Evolutionary conservation across 2,113 vertebrate genomes (phyloP).

Genomic region (Dromaius novaehollandiae): DNA sequence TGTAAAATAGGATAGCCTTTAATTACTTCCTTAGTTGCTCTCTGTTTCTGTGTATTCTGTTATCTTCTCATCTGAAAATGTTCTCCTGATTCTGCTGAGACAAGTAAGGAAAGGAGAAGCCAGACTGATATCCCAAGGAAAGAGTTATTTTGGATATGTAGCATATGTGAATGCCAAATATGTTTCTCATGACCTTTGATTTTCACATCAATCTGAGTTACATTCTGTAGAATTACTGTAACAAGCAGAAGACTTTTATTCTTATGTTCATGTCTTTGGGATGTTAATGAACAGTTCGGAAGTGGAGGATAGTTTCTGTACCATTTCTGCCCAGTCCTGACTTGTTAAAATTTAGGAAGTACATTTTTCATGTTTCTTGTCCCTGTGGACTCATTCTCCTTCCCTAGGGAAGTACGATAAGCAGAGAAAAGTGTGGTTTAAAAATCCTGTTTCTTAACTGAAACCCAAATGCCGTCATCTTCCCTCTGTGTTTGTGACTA

Average conservation of each 20-base stretch:
- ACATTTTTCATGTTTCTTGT: not conserved
- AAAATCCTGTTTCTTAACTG: not conserved
- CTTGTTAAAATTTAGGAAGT: not conserved
- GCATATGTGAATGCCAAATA: not conserved
- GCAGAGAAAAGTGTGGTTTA: not conserved
- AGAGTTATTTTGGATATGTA: not conserved
- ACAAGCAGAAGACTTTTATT: not conserved
- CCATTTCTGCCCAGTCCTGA: not conserved
- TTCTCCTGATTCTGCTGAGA: not conserved
- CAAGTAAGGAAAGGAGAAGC: not conserved
- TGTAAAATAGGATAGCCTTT: slow-evolving; percentile 6
- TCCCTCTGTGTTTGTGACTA: not conserved
- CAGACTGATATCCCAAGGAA: not conserved
- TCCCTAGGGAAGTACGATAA: not conserved
- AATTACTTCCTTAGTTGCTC: not conserved
- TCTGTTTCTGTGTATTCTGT: slow-evolving; percentile 12
- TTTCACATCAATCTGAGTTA: not conserved
- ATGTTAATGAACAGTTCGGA: not conserved
- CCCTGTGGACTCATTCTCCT: not conserved
- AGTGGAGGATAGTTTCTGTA: not conserved
- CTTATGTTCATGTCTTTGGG: not conserved
- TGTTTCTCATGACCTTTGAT: slow-evolving; percentile 24
- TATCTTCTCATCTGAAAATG: not conserved
- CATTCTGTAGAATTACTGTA: not conserved
- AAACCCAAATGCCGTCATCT: not conserved